Evolutionary conservation across 1,140 invertebrate genomes (phyloP), one percentile per base, ranked within the genome.

Genomic region (Lerema accius): DNA sequence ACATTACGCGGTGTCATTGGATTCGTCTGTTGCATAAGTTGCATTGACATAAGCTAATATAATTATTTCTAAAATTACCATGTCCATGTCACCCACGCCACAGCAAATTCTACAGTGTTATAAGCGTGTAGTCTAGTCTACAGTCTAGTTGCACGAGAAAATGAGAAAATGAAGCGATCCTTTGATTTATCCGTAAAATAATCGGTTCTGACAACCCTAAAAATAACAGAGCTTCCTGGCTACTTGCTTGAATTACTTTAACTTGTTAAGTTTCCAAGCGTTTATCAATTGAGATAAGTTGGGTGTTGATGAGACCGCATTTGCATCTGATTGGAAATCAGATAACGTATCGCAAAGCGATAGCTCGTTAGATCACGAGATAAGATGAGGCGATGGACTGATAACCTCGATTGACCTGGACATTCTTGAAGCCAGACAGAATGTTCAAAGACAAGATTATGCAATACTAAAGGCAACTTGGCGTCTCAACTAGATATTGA

Each of bases 261-360:
- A 26, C 51, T n/a, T 6, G 19, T 42, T 15, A 23, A 46, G 10
- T 28, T 32, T 1, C n/a, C 14, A 32, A 56, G 14, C 28, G 23
- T 42, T 39, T 43, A 32, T 16, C 13, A 6, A 45, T 56, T 56
- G 23, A 56, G 23, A 45, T 56, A 56, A 56, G 26, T 15, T 15
- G 45, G 40, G 53, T 56, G 53, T 56, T 23, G 40, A 56, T 42
- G 39, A 56, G 40, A 45, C 43, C 28, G 19, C 51, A 43, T 58
- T 42, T 35, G 55, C 42, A 58, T 46, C 42, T 16, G 19, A 58
- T 32, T 42, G 42, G 42, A 58, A 56, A 58, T 58, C 15, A 58
- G 55, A 58, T 59, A 59, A 37, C 28, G 32, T 39, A 48, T 59
- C 32, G 56, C 56, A 59, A 58, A 59, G 28, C 43, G 56, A 59